A percentile compares a stretch with the other conserved stretches of the same genome.
phyloP scores from a whole-genome alignment of 1,140 invertebrate genomes.

The Megalonaias nervosa region DNA sequence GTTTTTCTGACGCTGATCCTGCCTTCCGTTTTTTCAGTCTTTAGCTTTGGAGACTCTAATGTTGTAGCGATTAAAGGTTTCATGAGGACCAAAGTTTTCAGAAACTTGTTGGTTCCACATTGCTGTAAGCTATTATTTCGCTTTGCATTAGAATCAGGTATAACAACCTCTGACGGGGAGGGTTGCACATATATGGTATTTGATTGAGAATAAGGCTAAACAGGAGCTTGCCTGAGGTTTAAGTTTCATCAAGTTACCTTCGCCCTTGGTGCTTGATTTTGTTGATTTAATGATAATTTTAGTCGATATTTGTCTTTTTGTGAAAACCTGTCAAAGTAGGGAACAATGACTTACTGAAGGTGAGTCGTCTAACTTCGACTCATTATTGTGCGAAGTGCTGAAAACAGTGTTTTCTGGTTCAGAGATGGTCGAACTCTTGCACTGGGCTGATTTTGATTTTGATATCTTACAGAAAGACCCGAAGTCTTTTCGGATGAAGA shows the following conservation, averaged over 20 bases:
- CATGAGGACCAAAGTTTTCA: slow-evolving; percentile 13
- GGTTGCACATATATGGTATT: too few relatives aligned
- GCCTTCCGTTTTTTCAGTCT: too few relatives aligned
- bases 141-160: slow-evolving; percentile 10
- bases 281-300: too few relatives aligned
- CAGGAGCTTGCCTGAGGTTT: too few relatives aligned
- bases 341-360: slow-evolving; percentile 4
- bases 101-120: not conserved
- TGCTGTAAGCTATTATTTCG: not conserved
- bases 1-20: slow-evolving; percentile 20
- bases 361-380: not conserved
- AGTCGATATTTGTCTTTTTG: not conserved
- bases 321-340: not conserved
- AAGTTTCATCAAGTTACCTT: too few relatives aligned
- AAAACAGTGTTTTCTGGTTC: too few relatives aligned
- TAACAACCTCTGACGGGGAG: too few relatives aligned
- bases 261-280: too few relatives aligned
- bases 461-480: too few relatives aligned
- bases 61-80: not conserved
- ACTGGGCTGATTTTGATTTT: not conserved
- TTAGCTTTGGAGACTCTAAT: too few relatives aligned
- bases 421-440: too few relatives aligned
- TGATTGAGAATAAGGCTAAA: too few relatives aligned
- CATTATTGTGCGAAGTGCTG: not conserved
- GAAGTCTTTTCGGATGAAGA: slow-evolving; percentile 10